phyloP scores from a whole-genome alignment of 2,888 invertebrate genomes.

The Patella caerulea region DNA sequence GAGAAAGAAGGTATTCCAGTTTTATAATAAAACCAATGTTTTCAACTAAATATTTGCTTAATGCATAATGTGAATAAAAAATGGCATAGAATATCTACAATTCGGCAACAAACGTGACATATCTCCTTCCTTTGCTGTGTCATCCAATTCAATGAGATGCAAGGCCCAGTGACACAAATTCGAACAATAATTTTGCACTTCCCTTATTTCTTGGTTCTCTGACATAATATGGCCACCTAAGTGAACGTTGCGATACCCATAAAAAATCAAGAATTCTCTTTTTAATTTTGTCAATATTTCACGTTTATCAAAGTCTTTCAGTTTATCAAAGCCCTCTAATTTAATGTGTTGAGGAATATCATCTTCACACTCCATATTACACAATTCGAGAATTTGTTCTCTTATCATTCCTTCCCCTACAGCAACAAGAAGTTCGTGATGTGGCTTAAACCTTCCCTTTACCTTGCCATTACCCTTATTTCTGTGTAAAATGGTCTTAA shows the following conservation, averaged over 20 bases:
- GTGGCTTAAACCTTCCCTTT: slow-evolving; percentile 30
- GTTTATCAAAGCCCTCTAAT: not conserved
- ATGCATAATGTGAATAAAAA: slow-evolving; percentile 29
- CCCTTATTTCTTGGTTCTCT: slow-evolving; percentile 8
- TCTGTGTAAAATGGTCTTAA: slow-evolving; percentile 30
- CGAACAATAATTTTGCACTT: slow-evolving; percentile 22
- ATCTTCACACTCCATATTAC: slow-evolving; percentile 19
- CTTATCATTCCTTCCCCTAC: slow-evolving; percentile 22
- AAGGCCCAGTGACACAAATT: slow-evolving; percentile 34
- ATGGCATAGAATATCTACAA: slow-evolving; percentile 24
- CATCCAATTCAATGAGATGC: slow-evolving; percentile 28
- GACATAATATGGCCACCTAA: not conserved
- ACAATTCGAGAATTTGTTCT: slow-evolving; percentile 29
- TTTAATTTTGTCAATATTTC: slow-evolving; percentile 1
- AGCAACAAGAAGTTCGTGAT: slow-evolving; percentile 24
- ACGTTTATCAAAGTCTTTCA: slow-evolving; percentile 8
- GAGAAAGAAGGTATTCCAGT: slow-evolving; percentile 22
- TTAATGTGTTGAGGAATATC: slow-evolving; percentile 24
- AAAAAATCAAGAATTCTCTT: slow-evolving; percentile 21
- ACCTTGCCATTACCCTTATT: slow-evolving; percentile 32
- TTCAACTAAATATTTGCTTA: slow-evolving; percentile 32
- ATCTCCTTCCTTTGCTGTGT: slow-evolving; percentile 39
- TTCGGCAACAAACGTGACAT: slow-evolving; percentile 24
- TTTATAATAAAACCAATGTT: slow-evolving; percentile 32
- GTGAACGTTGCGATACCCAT: slow-evolving; percentile 20